Conservation (phyloP, 2,888 invertebrate genomes). For the Nomada hirtipes region DNA sequence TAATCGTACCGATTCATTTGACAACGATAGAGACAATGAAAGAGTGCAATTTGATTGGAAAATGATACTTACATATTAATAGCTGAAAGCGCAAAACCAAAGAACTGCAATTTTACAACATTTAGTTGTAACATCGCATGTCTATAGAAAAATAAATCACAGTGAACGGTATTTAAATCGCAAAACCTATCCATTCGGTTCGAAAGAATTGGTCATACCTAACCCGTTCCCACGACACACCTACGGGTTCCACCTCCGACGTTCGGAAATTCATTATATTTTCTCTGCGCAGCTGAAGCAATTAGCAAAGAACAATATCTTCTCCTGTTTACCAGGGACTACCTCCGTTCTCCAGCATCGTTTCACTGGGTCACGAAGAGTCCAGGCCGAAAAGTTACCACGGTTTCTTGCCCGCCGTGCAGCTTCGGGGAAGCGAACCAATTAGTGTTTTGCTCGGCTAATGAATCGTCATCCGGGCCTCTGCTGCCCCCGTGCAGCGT, state of each 20-base stretch:
- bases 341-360: slow-evolving; percentile 15
- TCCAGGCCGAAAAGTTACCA: slow-evolving; percentile 58
- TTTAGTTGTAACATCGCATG: no score
- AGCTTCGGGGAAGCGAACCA: slow-evolving; percentile 76
- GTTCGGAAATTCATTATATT: slow-evolving; percentile 5
- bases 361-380: slow-evolving; percentile 66
- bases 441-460: slow-evolving; percentile 79
- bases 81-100: no score
- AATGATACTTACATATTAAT: no score
- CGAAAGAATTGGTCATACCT: background rate
- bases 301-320: slow-evolving; percentile 46
- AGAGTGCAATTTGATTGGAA: no score
- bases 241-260: background rate
- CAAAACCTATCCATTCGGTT: background rate
- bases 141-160: no score
- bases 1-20: no score
- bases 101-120: no score
- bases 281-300: background rate
- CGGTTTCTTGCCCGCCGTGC: slow-evolving; percentile 59
- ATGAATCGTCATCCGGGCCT: slow-evolving; percentile 75
- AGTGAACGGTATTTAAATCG: no score
- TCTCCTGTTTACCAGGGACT: slow-evolving; percentile 5
- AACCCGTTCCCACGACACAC: background rate
- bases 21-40: no score
- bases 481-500: slow-evolving; percentile 57